Base-by-base conservation (phyloP, 2,797 vertebrate genomes). In the Orientallactaga sibirica region DNA sequence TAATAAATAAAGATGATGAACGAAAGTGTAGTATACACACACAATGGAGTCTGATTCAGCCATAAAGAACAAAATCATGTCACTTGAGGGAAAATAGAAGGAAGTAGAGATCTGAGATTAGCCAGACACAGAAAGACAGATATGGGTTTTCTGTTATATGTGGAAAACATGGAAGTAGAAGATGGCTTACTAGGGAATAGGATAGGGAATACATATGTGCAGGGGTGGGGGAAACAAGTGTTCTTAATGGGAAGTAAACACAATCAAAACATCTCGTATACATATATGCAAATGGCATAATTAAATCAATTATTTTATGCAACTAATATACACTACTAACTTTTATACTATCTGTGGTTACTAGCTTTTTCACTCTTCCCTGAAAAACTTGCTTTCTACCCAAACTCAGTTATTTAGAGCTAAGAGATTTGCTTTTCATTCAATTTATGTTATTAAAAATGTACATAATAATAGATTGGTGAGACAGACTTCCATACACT, bases 371-470 rank as follows among this genome's bases (percentile, higher is more conserved):
- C 11, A 52, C 2, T 24, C 27, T 33, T 52, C 11, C 22, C 33
- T 2, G 1, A 2, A 27, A 74, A 76, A 89, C 27, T 76, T 86
- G 78, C 11, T 90, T 82, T 79, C 41, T 29, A 78, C 37, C 19
- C 55, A 58, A 82, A 41, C 0, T 67, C n/a, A 86, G 20, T 12
- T 24, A 15, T 64, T 86, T 84, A 33, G 79, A 83, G 77, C 86
- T 52, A 64, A 96, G 37, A 19, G n/a, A 66, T 11, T 27, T 29
- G 12, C 0, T 52, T 91, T 66, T 25, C 64, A 92, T 84, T 43
- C 43, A 88, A 87, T 74, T 86, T 70, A 77, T 68, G 2, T 2
- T 64, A 68, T 62, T 84, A 76, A 73, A 92, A 77, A 92, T 43
- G 25, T 18, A 48, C 19, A 29, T 10, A 78, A 19, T 64, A 74